Evolutionary conservation across 2,113 vertebrate genomes (phyloP).

Genomic region (Neolamprologus fasciatus): DNA sequence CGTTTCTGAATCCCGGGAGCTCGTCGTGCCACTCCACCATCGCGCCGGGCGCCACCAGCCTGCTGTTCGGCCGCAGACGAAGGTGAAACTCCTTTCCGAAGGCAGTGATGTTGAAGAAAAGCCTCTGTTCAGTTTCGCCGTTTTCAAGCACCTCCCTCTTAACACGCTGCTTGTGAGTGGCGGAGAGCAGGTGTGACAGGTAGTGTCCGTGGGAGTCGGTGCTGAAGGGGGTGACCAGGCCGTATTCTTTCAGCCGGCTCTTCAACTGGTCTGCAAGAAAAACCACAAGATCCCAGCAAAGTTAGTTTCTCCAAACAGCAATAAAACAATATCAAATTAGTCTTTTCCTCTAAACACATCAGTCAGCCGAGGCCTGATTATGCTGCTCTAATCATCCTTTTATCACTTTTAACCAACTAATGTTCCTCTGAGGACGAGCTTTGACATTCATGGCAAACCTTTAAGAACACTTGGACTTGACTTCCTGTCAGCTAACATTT

Average conservation of each 20-base stretch:
- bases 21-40: slow-evolving; percentile 87
- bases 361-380: neutral
- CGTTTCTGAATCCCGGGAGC: neutral
- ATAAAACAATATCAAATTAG: neutral
- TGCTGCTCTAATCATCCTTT: neutral
- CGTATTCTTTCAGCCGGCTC: slow-evolving; percentile 75
- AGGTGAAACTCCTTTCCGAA: slow-evolving; percentile 93
- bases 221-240: slow-evolving; percentile 85
- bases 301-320: neutral
- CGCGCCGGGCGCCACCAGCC: slow-evolving; percentile 81
- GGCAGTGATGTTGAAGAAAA: slow-evolving; percentile 90
- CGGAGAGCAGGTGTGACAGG: slow-evolving; percentile 84
- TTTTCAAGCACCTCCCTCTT: slow-evolving; percentile 64
- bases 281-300: neutral
- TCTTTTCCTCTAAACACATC: neutral
- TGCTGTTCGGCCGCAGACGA: slow-evolving; percentile 78
- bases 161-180: slow-evolving; percentile 79
- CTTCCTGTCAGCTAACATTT: neutral
- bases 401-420: no score
- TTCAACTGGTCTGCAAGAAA: slow-evolving; percentile 64
- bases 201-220: slow-evolving; percentile 83
- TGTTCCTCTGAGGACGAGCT: fast-evolving
- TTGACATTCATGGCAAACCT: neutral
- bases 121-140: slow-evolving; percentile 29
- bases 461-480: neutral